Evolutionary conservation across 2,113 vertebrate genomes (phyloP).

Genomic region (Engystomops pustulosus): DNA sequence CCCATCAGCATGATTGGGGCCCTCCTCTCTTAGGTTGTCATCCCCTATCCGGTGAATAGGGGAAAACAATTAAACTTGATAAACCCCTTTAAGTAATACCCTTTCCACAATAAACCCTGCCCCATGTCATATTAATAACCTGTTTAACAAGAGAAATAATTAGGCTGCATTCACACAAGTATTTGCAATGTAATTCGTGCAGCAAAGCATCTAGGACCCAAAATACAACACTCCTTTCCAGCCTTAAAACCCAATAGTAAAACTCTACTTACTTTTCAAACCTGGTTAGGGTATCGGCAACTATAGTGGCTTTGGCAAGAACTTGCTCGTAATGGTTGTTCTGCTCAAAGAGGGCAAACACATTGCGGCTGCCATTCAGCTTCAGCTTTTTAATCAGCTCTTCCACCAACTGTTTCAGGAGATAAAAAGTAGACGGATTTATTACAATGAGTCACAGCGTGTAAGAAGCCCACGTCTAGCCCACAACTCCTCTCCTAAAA

Average conservation of each 20-base stretch:
- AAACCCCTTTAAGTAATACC: no score
- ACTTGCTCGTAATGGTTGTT: slow-evolving; percentile 83
- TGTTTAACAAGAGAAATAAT: no score
- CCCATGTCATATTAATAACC: no score
- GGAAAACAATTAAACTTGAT: no score
- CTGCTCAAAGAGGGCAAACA: slow-evolving; percentile 90
- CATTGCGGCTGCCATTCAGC: slow-evolving; percentile 87
- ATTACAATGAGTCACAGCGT: background rate
- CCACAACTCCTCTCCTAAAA: background rate
- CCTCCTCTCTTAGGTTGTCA: no score
- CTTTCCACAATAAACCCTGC: no score
- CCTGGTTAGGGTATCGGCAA: slow-evolving; percentile 93
- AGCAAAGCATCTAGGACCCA: no score
- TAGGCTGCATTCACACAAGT: no score
- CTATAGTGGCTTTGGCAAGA: slow-evolving; percentile 79
- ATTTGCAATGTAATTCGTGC: no score
- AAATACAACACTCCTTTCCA: background rate
- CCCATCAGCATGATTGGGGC: no score
- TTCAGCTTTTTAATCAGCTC: slow-evolving; percentile 87
- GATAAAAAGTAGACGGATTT: background rate
- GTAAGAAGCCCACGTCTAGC: background rate
- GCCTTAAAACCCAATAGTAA: background rate
- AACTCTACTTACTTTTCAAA: slow-evolving; percentile 81
- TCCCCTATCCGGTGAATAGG: no score
- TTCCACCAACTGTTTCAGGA: slow-evolving; percentile 68